Base-by-base conservation (phyloP, 2,113 vertebrate species). In the Nibea coibor region DNA sequence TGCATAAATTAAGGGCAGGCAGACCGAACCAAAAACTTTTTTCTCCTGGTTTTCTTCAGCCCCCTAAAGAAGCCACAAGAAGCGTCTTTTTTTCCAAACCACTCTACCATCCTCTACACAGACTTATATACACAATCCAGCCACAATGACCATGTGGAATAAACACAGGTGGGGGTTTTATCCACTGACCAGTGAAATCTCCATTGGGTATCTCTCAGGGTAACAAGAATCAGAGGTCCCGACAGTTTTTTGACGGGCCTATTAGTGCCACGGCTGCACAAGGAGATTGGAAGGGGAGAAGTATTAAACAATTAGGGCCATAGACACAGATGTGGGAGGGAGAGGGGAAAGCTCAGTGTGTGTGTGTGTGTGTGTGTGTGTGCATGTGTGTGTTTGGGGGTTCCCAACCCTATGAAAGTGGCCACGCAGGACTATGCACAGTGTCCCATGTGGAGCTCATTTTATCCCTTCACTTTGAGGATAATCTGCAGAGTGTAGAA, bases 401-500 rank as follows among this genome's bases (percentile, higher is more conserved):
- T 72, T 75, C 45, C 56, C 62, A 77, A 58, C 17, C 53, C 22
- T n/a, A 43, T 42, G 65, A 77, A 77, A 78, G 77, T 81, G 65
- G 68, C 72, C 10, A 12, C 50, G 43, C 26, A 70, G 51, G 63
- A 82, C 73, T 83, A 48, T 43, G 53, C 54, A 65, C 56, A 54
- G 45, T 77, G 80, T 78, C 65, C 80, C 87, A 89, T 89, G 87
- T 93, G 86, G 84, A 88, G 87, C 71, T 93, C 73, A 91, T 91
- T 89, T 90, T 22, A 84, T 78, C 65, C 81, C 75, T 69, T 83
- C 63, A 70, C 81, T 87, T 84, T 79, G 70, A 51, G 51, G 64
- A 72, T 82, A 86, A 80, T 79, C 72, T 87, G 20, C 61, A 81
- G 81, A 77, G 28, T 51, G 50, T 35, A 79, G 81, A 57, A 67